Evolutionary conservation across 2,797 vertebrate genomes (phyloP), one percentile per base, ranked within the genome.

Genomic region (Coregonus sp.): DNA sequence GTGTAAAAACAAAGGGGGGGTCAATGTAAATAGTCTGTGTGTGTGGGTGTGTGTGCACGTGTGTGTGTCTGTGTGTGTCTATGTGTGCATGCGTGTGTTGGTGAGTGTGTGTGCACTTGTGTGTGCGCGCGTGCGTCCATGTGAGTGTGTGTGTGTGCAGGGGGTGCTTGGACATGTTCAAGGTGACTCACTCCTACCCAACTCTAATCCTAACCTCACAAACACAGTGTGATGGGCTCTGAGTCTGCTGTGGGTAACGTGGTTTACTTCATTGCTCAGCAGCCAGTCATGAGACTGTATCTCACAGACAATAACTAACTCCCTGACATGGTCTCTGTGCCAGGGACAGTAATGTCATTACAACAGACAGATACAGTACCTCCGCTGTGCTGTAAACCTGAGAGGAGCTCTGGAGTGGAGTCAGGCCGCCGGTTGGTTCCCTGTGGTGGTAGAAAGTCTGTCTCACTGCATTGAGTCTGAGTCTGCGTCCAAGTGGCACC

Each of bases 221-320:
- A 20, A 25, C 18, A 12, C 40, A 11, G 3, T 6, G 40, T 51
- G 37, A 59, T 59, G 56, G 40, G 20, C n/a, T 25, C 18, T 50
- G 18, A 72, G 29, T 5, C 51, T 69, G 40, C 79, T 78, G 75
- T 52, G 80, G 79, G 80, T 78, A 76, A 78, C 40, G 68, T 66
- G 77, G 70, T 82, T 51, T 56, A 33, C 71, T 73, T 73, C 47
- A 35, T 72, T 63, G 67, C 51, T 66, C 70, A 82, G 84, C 70
- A 63, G 90, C 40, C 40, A n/a, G 56, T 93, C 93, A 93, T 90
- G 87, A 74, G 92, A 88, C 86, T 33, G 75, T 78, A 77, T 33
- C 79, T 78, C 79, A 80, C 59, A 61, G 37, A 29, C 73, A 25
- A 3, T 25, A 52, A 52, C 40, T 47, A 47, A 47, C 54, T 14